Percentiles rank a stretch among this genome's conserved stretches.
Conservation (phyloP, 2,113 vertebrate genomes). For the Coregonus clupeaformis region DNA sequence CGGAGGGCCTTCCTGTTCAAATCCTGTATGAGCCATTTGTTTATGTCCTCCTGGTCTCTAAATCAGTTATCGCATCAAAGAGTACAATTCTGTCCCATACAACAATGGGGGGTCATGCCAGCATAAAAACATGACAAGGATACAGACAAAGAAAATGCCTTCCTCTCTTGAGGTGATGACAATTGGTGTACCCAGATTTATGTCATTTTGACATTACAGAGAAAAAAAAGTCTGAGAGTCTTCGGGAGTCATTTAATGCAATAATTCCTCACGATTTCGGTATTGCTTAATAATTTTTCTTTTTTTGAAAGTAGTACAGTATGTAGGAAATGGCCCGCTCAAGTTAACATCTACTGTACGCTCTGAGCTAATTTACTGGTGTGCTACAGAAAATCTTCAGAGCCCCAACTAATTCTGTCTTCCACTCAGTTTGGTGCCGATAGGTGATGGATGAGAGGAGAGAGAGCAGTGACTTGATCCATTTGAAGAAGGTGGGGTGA, state of each 20-base stretch:
- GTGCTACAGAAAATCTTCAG: background rate
- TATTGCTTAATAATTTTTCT: too few relatives aligned
- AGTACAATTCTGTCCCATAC: constrained; percentile 51
- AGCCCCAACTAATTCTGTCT: background rate
- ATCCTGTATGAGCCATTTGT: constrained; percentile 72
- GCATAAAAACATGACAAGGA: constrained; percentile 72
- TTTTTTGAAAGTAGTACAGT: too few relatives aligned
- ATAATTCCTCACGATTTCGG: too few relatives aligned
- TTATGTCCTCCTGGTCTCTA: constrained; percentile 68
- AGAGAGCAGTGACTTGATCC: background rate
- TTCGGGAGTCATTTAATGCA: too few relatives aligned
- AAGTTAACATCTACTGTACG: too few relatives aligned
- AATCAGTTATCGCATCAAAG: constrained; percentile 81
- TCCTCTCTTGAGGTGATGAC: constrained; percentile 65
- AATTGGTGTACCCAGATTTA: constrained; percentile 64
- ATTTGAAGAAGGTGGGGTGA: background rate
- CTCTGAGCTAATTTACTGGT: too few relatives aligned
- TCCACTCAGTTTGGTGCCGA: background rate
- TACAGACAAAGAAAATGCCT: constrained; percentile 66
- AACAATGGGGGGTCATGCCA: constrained; percentile 70
- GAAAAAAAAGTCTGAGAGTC: constrained; percentile 16
- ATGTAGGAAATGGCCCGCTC: too few relatives aligned
- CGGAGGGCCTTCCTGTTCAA: constrained; percentile 70
- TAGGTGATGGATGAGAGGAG: constrained; percentile 1
- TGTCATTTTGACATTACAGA: constrained; percentile 47